Evolutionary conservation across 2,797 vertebrate species (phyloP).

Genomic region (Chanos chanos): DNA sequence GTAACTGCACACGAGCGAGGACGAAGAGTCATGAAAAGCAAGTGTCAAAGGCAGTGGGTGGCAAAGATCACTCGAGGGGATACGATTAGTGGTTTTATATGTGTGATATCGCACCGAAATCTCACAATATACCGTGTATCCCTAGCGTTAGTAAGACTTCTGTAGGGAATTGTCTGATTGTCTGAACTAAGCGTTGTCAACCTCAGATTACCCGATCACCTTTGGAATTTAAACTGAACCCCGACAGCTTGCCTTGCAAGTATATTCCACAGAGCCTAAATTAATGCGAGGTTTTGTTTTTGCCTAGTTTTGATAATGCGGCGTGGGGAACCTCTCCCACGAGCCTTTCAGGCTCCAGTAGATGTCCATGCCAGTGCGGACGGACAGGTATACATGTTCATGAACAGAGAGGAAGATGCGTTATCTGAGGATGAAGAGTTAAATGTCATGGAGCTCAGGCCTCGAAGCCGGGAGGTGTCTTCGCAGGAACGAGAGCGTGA

Average conservation of each 20-base stretch:
- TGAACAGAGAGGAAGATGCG: conserved; percentile 51
- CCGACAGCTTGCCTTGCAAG: not conserved
- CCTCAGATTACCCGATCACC: too few relatives aligned
- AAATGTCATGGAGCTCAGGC: conserved; percentile 66
- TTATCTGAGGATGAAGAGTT: conserved; percentile 81
- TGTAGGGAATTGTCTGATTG: too few relatives aligned
- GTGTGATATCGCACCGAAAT: too few relatives aligned
- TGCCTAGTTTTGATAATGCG: conserved; percentile 65
- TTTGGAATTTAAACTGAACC: too few relatives aligned
- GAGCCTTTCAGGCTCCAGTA: conserved; percentile 83
- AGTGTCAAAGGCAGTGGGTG: too few relatives aligned
- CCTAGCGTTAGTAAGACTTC: too few relatives aligned
- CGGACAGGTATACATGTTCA: conserved; percentile 83
- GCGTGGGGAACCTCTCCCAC: conserved; percentile 64
- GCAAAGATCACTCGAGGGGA: too few relatives aligned
- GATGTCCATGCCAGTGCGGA: conserved; percentile 75
- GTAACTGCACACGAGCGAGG: too few relatives aligned
- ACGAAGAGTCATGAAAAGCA: too few relatives aligned
- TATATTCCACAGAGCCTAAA: not conserved
- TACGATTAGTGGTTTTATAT: too few relatives aligned
- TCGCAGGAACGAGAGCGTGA: conserved; percentile 37
- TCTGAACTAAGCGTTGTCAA: too few relatives aligned
- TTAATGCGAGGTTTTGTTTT: conserved; percentile 44
- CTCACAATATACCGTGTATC: too few relatives aligned
- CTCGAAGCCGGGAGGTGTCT: conserved; percentile 57